Evolutionary conservation across 2,797 vertebrate species (phyloP), one percentile per base, ranked within the genome.

Genomic region (Ibycter americanus): DNA sequence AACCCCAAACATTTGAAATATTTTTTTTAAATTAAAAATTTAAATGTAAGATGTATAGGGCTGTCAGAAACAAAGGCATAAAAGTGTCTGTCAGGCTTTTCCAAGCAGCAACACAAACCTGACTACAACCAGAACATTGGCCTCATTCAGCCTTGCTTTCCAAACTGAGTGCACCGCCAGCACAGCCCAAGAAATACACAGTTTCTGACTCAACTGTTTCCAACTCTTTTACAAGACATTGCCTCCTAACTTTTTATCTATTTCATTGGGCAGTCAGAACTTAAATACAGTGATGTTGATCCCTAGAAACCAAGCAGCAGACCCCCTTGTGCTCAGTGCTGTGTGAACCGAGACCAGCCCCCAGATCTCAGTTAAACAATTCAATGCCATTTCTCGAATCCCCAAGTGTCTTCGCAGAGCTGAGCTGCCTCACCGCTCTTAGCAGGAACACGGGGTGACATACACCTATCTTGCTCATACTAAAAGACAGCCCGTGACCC

Each of bases 401-500:
- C 40, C 65, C 2, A 0, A 3, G 54, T 12, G 59, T 22, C 67
- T 66, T 22, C 20, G 52, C 46, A 36, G 66, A 31, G 40, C 81
- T 21, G 61, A 85, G 71, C 52, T 10, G 2, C 49, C 36, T 80
- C 18, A 1, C 42, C 36, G 47, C 63, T 77, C 83, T 46, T 66
- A 2, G 2, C 72, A 55, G 70, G 66, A 36, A 2, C 79, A 23
- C 72, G 0, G 7, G 66, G 52, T 51, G 84, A 86, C 1, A 0
- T 47, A 9, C 29, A 15, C n/a, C 20, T 34, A 8, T 36, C 61
- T 83, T 0, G 0, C 49, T 54, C 42, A 2, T 38, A 18, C 32
- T 80, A n/a, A 89, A 40, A 44, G 87, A 73, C 82, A 91, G 56
- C 65, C 68, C 1, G 7, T 86, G 95, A 83, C 94, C 84, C 84